Evolutionary conservation across 2,113 vertebrate species (phyloP).

Genomic region (Heliornis fulica): DNA sequence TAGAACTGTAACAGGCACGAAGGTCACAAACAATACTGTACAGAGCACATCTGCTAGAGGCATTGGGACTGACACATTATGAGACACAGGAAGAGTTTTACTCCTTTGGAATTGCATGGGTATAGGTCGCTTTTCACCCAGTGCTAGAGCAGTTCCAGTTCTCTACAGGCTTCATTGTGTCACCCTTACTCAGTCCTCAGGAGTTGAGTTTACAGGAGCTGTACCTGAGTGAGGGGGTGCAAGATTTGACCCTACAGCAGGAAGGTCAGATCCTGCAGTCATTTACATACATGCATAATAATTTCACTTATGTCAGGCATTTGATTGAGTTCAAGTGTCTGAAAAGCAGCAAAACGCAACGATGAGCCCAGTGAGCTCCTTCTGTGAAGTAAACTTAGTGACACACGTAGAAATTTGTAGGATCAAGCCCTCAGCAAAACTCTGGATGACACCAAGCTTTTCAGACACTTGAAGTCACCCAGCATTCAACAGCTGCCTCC

Average conservation of each 20-base stretch:
- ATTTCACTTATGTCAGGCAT: neutral
- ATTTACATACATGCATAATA: neutral
- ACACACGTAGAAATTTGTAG: neutral
- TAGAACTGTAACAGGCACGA: neutral
- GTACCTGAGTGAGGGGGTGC: constrained; percentile 25
- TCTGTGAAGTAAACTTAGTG: neutral
- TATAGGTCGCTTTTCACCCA: neutral
- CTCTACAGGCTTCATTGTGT: constrained; percentile 5
- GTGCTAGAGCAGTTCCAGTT: constrained; percentile 8
- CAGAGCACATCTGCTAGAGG: neutral
- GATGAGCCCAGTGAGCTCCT: neutral
- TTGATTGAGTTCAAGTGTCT: neutral
- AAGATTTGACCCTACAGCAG: constrained; percentile 9
- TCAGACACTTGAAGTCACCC: constrained; percentile 24
- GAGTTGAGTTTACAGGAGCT: constrained; percentile 27
- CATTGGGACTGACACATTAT: neutral
- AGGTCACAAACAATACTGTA: constrained; percentile 8
- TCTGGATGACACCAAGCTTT: neutral
- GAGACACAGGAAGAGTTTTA: neutral
- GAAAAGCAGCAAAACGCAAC: neutral
- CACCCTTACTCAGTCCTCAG: constrained; percentile 33
- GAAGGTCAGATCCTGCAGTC: neutral
- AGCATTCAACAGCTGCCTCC: neutral
- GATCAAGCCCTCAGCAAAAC: neutral
- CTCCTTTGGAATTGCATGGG: neutral